A percentile compares a stretch with the other conserved stretches of the same genome.
phyloP scores from a whole-genome alignment of 2,888 invertebrate genomes.

The Trisateles emortualis region DNA sequence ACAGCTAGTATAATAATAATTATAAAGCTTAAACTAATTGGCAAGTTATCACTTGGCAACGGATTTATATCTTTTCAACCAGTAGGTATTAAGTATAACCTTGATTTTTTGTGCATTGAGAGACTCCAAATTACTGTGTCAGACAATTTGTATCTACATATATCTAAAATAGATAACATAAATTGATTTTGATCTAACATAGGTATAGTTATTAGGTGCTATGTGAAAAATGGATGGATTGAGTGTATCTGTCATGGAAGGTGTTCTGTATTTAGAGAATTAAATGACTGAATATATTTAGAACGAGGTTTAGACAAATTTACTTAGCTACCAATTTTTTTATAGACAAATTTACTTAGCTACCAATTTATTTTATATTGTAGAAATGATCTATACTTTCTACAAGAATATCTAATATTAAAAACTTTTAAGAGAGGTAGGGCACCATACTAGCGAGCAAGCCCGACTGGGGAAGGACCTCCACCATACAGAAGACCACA shows the following conservation, averaged over 20 bases:
- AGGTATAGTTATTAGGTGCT: conserved; percentile 16
- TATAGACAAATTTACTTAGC: no score
- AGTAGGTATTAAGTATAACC: conserved; percentile 36
- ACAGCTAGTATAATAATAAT: no score
- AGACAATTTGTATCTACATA: conserved; percentile 28
- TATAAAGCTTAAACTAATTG: conserved; percentile 20
- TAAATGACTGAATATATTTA: no score
- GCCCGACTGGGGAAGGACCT: no score
- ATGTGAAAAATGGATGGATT: conserved; percentile 5
- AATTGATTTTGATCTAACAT: conserved; percentile 50
- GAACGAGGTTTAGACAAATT: no score
- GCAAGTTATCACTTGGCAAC: conserved; percentile 43
- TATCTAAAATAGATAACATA: conserved; percentile 52
- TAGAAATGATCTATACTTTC: no score
- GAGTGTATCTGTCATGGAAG: background rate
- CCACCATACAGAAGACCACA: no score
- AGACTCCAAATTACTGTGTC: conserved; percentile 47
- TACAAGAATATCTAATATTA: no score
- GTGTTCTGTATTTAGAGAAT: conserved; percentile 11
- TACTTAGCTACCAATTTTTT: no score
- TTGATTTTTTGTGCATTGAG: conserved; percentile 45
- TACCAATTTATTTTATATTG: no score
- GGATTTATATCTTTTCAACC: conserved; percentile 49
- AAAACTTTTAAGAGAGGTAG: no score
- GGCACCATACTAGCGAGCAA: no score